These are phyloP conservation scores for Xestia ashworthii DNA, from an alignment of 2,888 invertebrate species.

Conservation along the genomic window DNA sequence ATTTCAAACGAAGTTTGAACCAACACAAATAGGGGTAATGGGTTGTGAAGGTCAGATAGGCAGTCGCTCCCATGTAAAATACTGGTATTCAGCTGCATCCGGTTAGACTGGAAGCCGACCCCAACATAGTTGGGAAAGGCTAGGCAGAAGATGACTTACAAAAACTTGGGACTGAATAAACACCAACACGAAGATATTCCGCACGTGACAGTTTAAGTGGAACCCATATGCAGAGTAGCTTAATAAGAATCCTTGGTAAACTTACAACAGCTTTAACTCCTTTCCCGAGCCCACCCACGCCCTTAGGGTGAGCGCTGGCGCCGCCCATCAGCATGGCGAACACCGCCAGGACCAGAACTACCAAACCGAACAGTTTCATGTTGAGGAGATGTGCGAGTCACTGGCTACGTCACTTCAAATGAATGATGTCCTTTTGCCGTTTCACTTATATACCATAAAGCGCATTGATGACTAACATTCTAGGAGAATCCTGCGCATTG, in stretches of 20 bases:
- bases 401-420: conserved; percentile 17
- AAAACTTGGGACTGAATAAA: too few species aligned
- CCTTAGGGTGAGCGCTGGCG: conserved; percentile 62
- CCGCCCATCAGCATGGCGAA: conserved; percentile 64
- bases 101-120: too few species aligned
- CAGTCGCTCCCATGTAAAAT: too few species aligned
- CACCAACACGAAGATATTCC: too few species aligned
- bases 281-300: conserved; percentile 55
- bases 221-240: too few species aligned
- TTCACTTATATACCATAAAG: conserved; percentile 43
- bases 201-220: too few species aligned
- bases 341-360: conserved; percentile 63
- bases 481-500: conserved; percentile 22
- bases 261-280: conserved; percentile 64
- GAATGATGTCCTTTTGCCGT: conserved; percentile 32
- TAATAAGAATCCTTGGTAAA: conserved; percentile 14
- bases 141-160: too few species aligned
- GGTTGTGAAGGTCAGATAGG: too few species aligned
- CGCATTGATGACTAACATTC: conserved; percentile 34
- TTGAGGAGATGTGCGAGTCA: conserved; percentile 34
- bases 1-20: too few species aligned
- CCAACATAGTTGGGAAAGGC: too few species aligned
- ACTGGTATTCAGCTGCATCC: too few species aligned
- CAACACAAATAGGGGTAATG: too few species aligned
- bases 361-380: conserved; percentile 67